Percentiles rank a stretch among this genome's conserved stretches.
These are phyloP conservation scores for Toxotes lorentzi DNA, from an alignment of 2,797 vertebrate species.

Conservation along the genomic window DNA sequence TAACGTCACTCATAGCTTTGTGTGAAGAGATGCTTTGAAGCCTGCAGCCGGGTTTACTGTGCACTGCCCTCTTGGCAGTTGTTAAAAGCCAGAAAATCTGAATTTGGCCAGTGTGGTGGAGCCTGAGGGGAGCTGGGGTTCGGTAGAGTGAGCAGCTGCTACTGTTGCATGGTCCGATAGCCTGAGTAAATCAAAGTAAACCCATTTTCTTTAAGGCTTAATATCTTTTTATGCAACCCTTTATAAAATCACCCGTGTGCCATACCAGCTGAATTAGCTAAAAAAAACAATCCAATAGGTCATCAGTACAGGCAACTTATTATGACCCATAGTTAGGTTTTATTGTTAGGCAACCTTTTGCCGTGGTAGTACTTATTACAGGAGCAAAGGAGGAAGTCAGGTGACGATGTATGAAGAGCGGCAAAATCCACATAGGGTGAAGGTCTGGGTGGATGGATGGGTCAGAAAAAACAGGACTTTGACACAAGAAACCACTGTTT, in stretches of 20 bases:
- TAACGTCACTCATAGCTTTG: constrained; percentile 38
- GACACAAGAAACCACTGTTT: too few species aligned
- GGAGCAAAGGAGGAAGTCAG: too few species aligned
- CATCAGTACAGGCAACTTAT: too few species aligned
- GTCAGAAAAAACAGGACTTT: too few species aligned
- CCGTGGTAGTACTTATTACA: too few species aligned
- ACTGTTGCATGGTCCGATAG: constrained; percentile 27
- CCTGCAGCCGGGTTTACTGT: constrained; percentile 18
- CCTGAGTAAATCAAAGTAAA: constrained; percentile 32
- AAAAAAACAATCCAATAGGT: too few species aligned
- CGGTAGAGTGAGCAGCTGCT: constrained; percentile 30
- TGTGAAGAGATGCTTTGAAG: constrained; percentile 53
- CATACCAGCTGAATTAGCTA: not conserved
- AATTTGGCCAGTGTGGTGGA: constrained; percentile 44
- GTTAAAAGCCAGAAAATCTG: constrained; percentile 44
- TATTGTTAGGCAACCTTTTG: too few species aligned
- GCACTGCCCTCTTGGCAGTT: constrained; percentile 43
- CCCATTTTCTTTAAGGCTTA: constrained; percentile 15
- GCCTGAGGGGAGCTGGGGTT: constrained; percentile 24
- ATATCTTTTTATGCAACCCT: constrained; percentile 22
- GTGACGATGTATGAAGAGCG: too few species aligned
- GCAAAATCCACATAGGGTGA: too few species aligned
- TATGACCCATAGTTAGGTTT: too few species aligned
- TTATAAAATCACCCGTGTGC: constrained; percentile 9
- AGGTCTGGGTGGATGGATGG: too few species aligned